Evolutionary conservation across 1,140 invertebrate species (phyloP).

Genomic region (Drosophila ercepeae): DNA sequence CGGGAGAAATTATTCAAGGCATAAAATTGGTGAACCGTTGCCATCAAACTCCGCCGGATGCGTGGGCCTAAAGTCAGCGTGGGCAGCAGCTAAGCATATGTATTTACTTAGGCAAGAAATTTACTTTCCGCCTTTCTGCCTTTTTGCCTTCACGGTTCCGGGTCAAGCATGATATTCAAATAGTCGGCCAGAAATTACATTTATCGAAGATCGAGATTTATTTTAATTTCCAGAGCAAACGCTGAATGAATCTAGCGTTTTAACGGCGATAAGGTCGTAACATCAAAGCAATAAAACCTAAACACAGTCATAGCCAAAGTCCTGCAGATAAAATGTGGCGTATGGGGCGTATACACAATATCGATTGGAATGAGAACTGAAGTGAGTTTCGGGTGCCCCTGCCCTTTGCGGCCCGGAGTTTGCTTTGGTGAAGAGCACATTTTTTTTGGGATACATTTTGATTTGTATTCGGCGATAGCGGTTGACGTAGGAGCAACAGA

Average conservation of each 20-base stretch:
- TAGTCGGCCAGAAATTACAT: conserved; percentile 42
- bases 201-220: conserved; percentile 36
- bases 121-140: conserved; percentile 23
- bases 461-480: conserved; percentile 67
- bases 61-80: conserved; percentile 17
- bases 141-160: background rate
- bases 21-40: conserved; percentile 43
- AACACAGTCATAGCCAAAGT: conserved; percentile 41
- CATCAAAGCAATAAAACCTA: conserved; percentile 75
- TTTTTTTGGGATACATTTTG: conserved; percentile 50
- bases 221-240: conserved; percentile 35
- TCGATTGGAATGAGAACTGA: conserved; percentile 57
- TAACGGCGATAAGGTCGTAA: conserved; percentile 72
- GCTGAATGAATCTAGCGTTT: conserved; percentile 63
- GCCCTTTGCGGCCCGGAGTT: conserved; percentile 8
- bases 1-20: conserved; percentile 34
- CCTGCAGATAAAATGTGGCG: conserved; percentile 58
- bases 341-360: conserved; percentile 65
- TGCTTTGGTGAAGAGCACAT: conserved; percentile 27
- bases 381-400: conserved; percentile 26
- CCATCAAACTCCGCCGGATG: conserved; percentile 10
- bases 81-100: conserved; percentile 49
- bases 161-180: conserved; percentile 33
- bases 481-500: conserved; percentile 80
- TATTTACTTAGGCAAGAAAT: conserved; percentile 68